Evolutionary conservation across 1,140 invertebrate species (phyloP), one percentile per base, ranked within the genome.

Genomic region (Zaprionus camerounensis): DNA sequence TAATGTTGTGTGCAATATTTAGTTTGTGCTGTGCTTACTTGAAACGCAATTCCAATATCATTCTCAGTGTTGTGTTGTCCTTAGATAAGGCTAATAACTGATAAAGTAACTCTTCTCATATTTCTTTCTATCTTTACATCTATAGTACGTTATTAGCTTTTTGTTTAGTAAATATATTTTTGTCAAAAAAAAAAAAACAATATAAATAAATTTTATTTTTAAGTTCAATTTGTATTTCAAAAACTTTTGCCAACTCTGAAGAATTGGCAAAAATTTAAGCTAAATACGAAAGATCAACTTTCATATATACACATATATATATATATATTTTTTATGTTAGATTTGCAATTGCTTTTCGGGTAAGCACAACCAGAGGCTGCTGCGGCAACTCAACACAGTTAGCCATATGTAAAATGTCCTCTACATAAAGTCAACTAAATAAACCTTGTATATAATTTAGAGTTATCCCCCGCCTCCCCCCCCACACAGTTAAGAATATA

Each of bases 391-490:
- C 26, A 67, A 77, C 22, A 53, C 22, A 53, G 61, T 55, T 71
- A 76, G 73, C 73, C 73, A 71, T 71, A 76, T 71, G 68, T 76
- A 76, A 71, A 76, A 71, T 59, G 28, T 58, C 55, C 72, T 59
- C 68, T 53, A 38, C 56, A 57, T 55, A 59, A 31, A 64, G 44
- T 56, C 17, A 59, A 78, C 26, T 38, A 55, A 71, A 76, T 70
- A 58, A 88, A 80, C 83, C 78, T 88, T 86, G 83, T 86, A 86
- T 86, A 86, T 86, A 86, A 86, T 88, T 86, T 86, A 86, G 84
- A 61, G n/a, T 80, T 76, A 80, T 78, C 53, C 67, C 58, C 44
- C n/a, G 28, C 28, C 20, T 44, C 31, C 3, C 9, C 31, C 31
- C 6, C 6, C 9, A 9, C 12, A 70, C 38, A 64, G 4, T 17